Evolutionary conservation across 2,797 vertebrate species (phyloP).

Genomic region (Gymnothorax reevesii): DNA sequence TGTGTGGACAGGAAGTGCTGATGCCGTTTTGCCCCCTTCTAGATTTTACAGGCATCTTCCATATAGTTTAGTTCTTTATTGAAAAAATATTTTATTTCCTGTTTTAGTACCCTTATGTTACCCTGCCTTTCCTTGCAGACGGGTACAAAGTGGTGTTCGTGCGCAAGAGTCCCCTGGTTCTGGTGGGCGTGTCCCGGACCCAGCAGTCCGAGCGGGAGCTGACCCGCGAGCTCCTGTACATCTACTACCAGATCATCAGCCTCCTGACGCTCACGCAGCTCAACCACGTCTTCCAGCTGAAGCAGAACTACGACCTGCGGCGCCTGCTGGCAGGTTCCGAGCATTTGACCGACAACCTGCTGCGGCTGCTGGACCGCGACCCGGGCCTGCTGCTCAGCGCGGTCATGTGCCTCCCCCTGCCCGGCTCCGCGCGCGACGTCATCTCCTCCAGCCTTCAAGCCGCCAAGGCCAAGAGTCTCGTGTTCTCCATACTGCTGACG

Average conservation of each 20-base stretch:
- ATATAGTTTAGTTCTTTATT: not conserved
- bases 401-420: constrained; percentile 86
- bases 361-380: constrained; percentile 87
- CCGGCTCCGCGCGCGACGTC: constrained; percentile 76
- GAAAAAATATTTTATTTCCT: not conserved
- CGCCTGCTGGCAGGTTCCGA: constrained; percentile 91
- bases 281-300: constrained; percentile 92
- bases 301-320: constrained; percentile 95
- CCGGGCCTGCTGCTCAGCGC: constrained; percentile 91
- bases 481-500: constrained; percentile 91
- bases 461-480: constrained; percentile 86
- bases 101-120: not conserved
- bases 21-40: not conserved
- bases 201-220: constrained; percentile 90
- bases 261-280: constrained; percentile 94
- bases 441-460: constrained; percentile 88
- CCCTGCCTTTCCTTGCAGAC: constrained; percentile 65
- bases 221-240: constrained; percentile 90
- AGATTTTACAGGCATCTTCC: not conserved
- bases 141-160: constrained; percentile 95
- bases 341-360: constrained; percentile 90
- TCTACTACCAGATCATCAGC: constrained; percentile 98
- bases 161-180: constrained; percentile 88
- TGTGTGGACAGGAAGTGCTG: not conserved
- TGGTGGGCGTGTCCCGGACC: constrained; percentile 89